Evolutionary conservation across 2,113 vertebrate genomes (phyloP).

Genomic region (Cheilinus undulatus): DNA sequence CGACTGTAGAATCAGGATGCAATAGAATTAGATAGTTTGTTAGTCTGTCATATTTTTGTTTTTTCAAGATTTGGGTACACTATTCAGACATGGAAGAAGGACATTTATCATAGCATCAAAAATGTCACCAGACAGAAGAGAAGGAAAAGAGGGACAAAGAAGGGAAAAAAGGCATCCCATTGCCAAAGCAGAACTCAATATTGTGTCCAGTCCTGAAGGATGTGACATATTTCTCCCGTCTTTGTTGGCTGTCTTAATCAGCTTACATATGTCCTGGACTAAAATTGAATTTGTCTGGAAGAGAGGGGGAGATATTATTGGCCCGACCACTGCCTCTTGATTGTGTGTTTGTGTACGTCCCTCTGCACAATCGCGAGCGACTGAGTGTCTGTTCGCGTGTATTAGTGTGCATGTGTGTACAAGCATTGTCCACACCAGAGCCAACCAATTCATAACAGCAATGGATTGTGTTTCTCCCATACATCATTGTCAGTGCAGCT

Average conservation of each 20-base stretch:
- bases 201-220: slow-evolving; percentile 75
- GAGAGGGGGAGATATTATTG: slow-evolving; percentile 70
- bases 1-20: too few species aligned
- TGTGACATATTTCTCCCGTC: slow-evolving; percentile 76
- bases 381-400: slow-evolving; percentile 29
- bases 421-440: slow-evolving; percentile 59
- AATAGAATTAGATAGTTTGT: too few species aligned
- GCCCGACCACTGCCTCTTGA: slow-evolving; percentile 54
- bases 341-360: slow-evolving; percentile 18
- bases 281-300: slow-evolving; percentile 76
- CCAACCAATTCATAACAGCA: slow-evolving; percentile 69
- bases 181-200: slow-evolving; percentile 68
- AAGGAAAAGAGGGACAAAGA: slow-evolving; percentile 26
- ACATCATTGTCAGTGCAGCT: slow-evolving; percentile 81
- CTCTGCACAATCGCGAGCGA: background rate
- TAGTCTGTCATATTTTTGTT: too few species aligned
- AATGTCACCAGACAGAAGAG: slow-evolving; percentile 51
- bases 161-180: slow-evolving; percentile 33
- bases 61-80: too few species aligned
- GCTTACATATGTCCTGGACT: slow-evolving; percentile 71
- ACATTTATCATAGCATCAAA: slow-evolving; percentile 44
- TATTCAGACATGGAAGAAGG: background rate
- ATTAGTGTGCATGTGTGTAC: slow-evolving; percentile 15
- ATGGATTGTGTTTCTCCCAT: slow-evolving; percentile 74
- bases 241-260: slow-evolving; percentile 72